Base-by-base conservation (phyloP, 30 jellyfish, hydroid and myxozoan genomes). In the Rhopilema esculentum region DNA sequence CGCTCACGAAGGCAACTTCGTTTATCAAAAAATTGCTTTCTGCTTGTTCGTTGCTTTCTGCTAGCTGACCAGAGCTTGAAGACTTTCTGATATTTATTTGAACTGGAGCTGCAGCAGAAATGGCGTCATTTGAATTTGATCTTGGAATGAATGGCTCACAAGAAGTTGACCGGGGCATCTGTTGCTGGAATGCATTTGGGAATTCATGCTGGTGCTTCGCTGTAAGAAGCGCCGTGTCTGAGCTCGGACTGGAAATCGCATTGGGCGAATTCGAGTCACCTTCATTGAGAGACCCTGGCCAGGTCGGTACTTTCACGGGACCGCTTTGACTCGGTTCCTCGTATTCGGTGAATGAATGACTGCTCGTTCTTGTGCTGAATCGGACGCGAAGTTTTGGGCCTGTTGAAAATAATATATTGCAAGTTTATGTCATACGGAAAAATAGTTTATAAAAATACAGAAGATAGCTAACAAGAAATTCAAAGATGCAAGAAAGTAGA, bases 291-390 rank as follows among this genome's bases (percentile, higher is more conserved):
- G 91, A 21, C 4, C 97, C 97, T 4, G 97, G 97, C 97, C 97
- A 88, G 22, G 97, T 88, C 31, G 97, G 97, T 2, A 88, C 97
- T 76, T 80, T 80, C 69, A 88, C 27, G 29, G 85, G 91, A 4
- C 88, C 86, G 27, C 80, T 32, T 27, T 32, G 53, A 9, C 17
- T 19, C 0, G 85, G 57, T 0, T 70, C 67, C 12, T 27, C 77
- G n/a, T 69, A 91, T 70, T 88, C 97, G 2, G 89, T 27, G 31
- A 69, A 22, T 18, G 83, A 72, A 27, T 69, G 40, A 18, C 81
- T 66, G 50, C 86, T 88, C 33, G 88, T 80, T 28, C 80, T 51
- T 20, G 80, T 62, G 25, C 91, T 88, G 80, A 88, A 88, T 51
- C 97, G 82, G 30, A 88, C 97, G 1, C 97, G 85, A 1, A 32